These are phyloP conservation scores for Pollicipes pollicipes DNA, from an alignment of 1,140 invertebrate species.

Conservation along the genomic window DNA sequence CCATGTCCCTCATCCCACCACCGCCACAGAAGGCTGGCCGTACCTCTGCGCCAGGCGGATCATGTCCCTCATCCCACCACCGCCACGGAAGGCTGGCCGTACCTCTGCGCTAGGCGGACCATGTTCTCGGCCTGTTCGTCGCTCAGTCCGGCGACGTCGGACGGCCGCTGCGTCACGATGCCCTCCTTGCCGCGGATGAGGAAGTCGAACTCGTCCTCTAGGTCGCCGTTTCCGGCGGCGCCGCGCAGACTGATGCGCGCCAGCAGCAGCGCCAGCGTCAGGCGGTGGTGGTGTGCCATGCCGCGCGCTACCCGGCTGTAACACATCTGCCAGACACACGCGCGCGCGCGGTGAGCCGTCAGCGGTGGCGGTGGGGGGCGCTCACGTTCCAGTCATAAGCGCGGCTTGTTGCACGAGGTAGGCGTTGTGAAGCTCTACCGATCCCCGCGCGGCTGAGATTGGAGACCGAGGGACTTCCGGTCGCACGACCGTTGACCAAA, in stretches of 20 bases:
- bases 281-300: conserved; percentile 87
- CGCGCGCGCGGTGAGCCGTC: no score
- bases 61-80: no score
- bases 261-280: conserved; percentile 83
- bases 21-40: no score
- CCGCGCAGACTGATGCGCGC: conserved; percentile 86
- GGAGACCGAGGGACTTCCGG: no score
- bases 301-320: conserved; percentile 89
- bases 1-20: no score
- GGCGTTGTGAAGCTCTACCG: no score
- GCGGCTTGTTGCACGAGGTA: no score
- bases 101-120: conserved; percentile 41
- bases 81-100: conserved; percentile 15
- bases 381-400: no score
- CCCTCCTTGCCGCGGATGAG: conserved; percentile 85
- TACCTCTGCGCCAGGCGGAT: no score
- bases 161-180: conserved; percentile 34
- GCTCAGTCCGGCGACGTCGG: conserved; percentile 38
- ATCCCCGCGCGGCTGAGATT: no score
- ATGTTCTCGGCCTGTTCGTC: conserved; percentile 69
- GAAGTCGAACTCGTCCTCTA: conserved; percentile 84
- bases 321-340: conserved; percentile 45
- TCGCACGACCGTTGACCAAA: no score
- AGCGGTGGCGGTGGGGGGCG: no score
- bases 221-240: conserved; percentile 45